These are phyloP conservation scores for Meteorus colon DNA, from an alignment of 2,888 invertebrate genomes.

Conservation along the genomic window DNA sequence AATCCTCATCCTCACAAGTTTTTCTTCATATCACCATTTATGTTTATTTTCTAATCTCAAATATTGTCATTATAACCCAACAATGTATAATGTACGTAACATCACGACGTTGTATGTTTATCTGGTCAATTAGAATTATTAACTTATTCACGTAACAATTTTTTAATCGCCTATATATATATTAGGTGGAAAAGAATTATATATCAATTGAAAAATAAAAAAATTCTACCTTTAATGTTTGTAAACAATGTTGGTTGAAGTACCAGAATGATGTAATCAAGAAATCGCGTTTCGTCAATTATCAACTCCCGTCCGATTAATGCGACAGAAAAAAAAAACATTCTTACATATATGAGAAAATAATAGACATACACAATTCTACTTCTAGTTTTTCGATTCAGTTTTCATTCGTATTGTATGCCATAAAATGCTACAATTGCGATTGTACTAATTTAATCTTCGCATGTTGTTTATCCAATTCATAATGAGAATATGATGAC, in stretches of 20 bases:
- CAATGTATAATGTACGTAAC: not conserved
- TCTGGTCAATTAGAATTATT: not conserved
- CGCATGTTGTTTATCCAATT: not conserved
- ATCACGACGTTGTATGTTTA: not conserved
- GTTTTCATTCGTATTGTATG: not conserved
- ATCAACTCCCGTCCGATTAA: conserved; percentile 1
- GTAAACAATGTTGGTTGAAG: conserved; percentile 22
- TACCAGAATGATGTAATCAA: not conserved
- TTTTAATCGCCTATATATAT: not conserved
- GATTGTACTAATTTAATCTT: no score
- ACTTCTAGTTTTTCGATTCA: not conserved
- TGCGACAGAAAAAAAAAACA: not conserved
- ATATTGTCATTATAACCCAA: not conserved
- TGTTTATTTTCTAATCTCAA: not conserved
- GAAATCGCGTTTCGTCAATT: not conserved
- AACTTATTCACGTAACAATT: conserved; percentile 6
- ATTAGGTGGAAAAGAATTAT: not conserved
- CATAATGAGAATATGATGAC: not conserved
- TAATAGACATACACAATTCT: not conserved
- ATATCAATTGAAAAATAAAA: not conserved
- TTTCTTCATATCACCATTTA: conserved; percentile 1
- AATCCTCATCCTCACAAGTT: conserved; percentile 34
- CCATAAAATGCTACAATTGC: no score
- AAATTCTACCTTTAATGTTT: not conserved
- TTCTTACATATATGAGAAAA: not conserved